Conservation (phyloP, 2,113 vertebrate species). For the Pelecanus crispus region DNA sequence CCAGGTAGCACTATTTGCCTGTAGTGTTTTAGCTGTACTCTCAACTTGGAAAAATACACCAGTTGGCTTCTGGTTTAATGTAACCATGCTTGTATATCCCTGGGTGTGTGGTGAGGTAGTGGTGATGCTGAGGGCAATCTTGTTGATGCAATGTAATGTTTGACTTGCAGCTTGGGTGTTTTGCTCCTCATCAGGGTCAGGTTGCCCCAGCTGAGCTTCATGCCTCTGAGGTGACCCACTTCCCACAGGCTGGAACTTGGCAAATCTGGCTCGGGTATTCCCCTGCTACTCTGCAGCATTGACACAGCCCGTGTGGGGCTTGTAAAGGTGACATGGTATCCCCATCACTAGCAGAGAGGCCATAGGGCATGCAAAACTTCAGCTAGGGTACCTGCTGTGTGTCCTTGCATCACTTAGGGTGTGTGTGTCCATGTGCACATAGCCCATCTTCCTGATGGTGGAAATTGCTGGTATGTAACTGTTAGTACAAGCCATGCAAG, state of each 20-base stretch:
- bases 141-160: background rate
- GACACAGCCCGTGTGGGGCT: background rate
- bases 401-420: accelerated
- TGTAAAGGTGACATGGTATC: background rate
- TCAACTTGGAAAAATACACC: background rate
- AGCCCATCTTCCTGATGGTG: background rate
- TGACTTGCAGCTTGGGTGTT: background rate
- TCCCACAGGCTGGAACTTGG: background rate
- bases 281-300: background rate
- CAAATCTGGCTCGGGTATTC: background rate
- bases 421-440: background rate
- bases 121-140: background rate
- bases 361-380: accelerated
- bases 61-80: background rate
- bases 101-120: background rate
- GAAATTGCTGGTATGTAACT: background rate
- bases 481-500: background rate
- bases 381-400: background rate
- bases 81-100: background rate
- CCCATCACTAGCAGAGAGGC: background rate
- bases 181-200: background rate
- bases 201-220: background rate
- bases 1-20: background rate
- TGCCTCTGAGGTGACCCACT: background rate
- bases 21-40: background rate